phyloP scores from a whole-genome alignment of 2,797 vertebrate species.

The Rhinella marina region DNA sequence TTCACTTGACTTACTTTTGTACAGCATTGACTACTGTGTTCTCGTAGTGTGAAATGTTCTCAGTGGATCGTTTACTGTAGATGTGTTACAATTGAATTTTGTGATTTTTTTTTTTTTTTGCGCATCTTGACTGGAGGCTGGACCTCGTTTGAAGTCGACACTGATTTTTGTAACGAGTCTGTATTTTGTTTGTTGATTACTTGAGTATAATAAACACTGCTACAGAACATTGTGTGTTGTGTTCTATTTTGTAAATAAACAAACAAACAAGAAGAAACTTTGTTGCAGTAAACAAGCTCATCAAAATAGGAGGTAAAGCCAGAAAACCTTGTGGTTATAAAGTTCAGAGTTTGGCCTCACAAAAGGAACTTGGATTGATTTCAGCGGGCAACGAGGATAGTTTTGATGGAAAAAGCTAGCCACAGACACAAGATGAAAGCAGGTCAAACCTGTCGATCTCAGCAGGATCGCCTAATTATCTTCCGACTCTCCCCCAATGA shows the following conservation, averaged over 20 bases:
- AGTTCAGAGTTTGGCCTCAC: too few relatives aligned
- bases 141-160: slow-evolving; percentile 75
- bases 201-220: slow-evolving; percentile 71
- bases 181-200: slow-evolving; percentile 13
- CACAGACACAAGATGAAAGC: too few relatives aligned
- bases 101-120: slow-evolving; percentile 48
- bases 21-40: slow-evolving; percentile 45
- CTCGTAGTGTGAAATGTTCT: slow-evolving; percentile 15
- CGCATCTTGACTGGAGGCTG: slow-evolving; percentile 76
- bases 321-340: background rate
- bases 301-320: too few relatives aligned
- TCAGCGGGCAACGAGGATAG: too few relatives aligned
- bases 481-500: too few relatives aligned
- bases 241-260: background rate
- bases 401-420: too few relatives aligned
- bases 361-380: too few relatives aligned
- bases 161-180: slow-evolving; percentile 68
- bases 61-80: slow-evolving; percentile 21
- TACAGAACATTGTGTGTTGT: background rate
- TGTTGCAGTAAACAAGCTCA: too few relatives aligned
- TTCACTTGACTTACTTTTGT: slow-evolving; percentile 27
- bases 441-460: too few relatives aligned
- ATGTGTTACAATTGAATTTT: slow-evolving; percentile 21
- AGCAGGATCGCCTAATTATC: too few relatives aligned
- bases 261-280: background rate